Percentiles rank a stretch among this genome's conserved stretches.
Conservation (phyloP, 2,888 invertebrate genomes). For the Tuta absoluta region DNA sequence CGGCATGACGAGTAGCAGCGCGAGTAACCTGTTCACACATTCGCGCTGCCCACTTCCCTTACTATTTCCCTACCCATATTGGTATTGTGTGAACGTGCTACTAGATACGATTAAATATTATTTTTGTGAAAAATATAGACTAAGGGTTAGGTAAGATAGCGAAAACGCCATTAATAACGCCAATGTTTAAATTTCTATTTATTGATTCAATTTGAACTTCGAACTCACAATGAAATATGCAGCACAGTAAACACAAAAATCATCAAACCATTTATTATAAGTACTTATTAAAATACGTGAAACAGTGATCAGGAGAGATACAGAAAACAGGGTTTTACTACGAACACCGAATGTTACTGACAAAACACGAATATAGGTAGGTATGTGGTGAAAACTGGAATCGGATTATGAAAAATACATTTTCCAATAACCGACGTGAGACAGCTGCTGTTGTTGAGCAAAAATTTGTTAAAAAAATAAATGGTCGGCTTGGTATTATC, state of each 20-base stretch:
- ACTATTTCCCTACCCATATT: too few relatives aligned
- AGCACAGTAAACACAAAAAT: conserved; percentile 79
- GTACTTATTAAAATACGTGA: conserved; percentile 71
- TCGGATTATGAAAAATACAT: conserved; percentile 50
- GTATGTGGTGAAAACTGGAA: conserved; percentile 49
- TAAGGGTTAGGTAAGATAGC: conserved; percentile 12
- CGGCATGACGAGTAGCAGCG: too few relatives aligned
- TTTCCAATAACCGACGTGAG: conserved; percentile 56
- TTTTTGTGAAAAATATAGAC: neutral
- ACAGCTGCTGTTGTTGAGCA: conserved; percentile 75
- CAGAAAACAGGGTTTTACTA: conserved; percentile 63
- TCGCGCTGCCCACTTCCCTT: too few relatives aligned
- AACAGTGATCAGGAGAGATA: conserved; percentile 66
- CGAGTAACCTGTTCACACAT: too few relatives aligned
- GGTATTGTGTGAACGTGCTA: too few relatives aligned
- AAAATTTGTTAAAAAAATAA: conserved; percentile 76
- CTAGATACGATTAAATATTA: too few relatives aligned
- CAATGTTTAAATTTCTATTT: conserved; percentile 76
- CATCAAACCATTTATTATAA: conserved; percentile 71
- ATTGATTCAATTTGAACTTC: conserved; percentile 82
- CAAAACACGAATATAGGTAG: conserved; percentile 36
- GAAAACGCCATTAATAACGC: conserved; percentile 64
- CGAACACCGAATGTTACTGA: conserved; percentile 68
- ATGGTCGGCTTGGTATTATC: conserved; percentile 64
- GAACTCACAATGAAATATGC: conserved; percentile 80